Conservation (phyloP, 2,888 invertebrate species). For the Cremastobaeus sp. region DNA sequence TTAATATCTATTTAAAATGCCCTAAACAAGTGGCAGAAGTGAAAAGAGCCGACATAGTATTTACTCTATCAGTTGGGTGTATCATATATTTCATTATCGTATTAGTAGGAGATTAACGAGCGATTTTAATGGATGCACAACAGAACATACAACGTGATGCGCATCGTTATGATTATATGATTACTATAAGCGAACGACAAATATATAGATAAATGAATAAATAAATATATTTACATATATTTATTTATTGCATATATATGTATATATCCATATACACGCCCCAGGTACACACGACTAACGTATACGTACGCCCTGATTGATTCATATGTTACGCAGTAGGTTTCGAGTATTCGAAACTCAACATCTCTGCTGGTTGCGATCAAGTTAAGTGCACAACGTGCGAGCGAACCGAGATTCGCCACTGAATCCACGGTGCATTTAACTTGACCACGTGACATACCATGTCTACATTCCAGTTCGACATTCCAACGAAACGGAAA, state of each 20-base stretch:
- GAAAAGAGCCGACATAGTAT: constrained; percentile 70
- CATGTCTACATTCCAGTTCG: constrained; percentile 24
- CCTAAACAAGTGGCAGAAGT: constrained; percentile 66
- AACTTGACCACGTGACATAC: not conserved
- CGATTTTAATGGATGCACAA: constrained; percentile 46
- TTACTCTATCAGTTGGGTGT: constrained; percentile 77
- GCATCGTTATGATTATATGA: constrained; percentile 38
- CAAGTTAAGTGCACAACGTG: constrained; percentile 15
- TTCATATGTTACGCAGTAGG: constrained; percentile 33
- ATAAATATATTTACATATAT: constrained; percentile 28
- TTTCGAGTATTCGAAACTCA: constrained; percentile 32
- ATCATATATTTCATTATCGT: constrained; percentile 77
- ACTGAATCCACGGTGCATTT: too few relatives aligned
- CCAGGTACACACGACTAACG: constrained; percentile 29
- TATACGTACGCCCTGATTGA: constrained; percentile 45
- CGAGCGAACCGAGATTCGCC: too few relatives aligned
- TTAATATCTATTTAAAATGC: constrained; percentile 75
- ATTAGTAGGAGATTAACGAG: constrained; percentile 62
- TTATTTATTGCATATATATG: constrained; percentile 22
- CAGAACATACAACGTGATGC: constrained; percentile 37
- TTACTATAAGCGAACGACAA: constrained; percentile 42
- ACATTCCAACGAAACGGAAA: constrained; percentile 17
- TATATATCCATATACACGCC: constrained; percentile 16
- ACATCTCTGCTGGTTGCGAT: constrained; percentile 14
- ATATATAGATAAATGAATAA: too few relatives aligned